Conservation (phyloP, 2,797 vertebrate genomes). For the Muraenolepis orangiensis region DNA sequence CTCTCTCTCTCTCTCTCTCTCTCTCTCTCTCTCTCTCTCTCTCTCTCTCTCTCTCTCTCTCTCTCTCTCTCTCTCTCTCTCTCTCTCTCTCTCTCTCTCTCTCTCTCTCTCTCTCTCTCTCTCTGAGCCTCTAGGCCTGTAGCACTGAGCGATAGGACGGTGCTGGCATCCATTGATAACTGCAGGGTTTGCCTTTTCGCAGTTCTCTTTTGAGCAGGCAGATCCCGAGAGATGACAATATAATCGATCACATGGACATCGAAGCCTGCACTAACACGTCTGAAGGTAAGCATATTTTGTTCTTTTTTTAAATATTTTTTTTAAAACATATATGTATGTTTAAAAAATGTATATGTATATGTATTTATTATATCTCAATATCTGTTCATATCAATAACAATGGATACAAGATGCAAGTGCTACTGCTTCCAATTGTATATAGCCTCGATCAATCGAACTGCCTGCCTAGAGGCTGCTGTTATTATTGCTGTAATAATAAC, state of each 20-base stretch:
- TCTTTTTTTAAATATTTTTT: slow-evolving; percentile 9
- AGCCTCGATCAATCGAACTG: not conserved
- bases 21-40: not conserved
- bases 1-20: not conserved
- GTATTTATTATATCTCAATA: slow-evolving; percentile 2
- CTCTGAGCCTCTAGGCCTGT: too few relatives aligned
- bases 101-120: not conserved
- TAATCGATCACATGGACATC: not conserved
- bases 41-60: not conserved
- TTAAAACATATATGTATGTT: not conserved
- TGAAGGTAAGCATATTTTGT: slow-evolving; percentile 3
- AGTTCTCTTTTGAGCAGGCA: not conserved
- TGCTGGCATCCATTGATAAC: too few relatives aligned
- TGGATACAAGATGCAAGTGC: not conserved
- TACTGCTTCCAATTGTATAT: not conserved
- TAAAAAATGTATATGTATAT: not conserved
- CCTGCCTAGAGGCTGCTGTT: not conserved
- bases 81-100: not conserved
- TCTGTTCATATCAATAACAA: not conserved
- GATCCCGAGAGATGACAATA: not conserved
- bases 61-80: not conserved
- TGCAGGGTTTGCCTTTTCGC: too few relatives aligned
- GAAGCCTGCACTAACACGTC: not conserved
- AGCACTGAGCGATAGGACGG: too few relatives aligned
- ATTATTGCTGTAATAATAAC: not conserved